Conservation (phyloP, 2,888 invertebrate genomes). For the Horisme vitalbata region DNA sequence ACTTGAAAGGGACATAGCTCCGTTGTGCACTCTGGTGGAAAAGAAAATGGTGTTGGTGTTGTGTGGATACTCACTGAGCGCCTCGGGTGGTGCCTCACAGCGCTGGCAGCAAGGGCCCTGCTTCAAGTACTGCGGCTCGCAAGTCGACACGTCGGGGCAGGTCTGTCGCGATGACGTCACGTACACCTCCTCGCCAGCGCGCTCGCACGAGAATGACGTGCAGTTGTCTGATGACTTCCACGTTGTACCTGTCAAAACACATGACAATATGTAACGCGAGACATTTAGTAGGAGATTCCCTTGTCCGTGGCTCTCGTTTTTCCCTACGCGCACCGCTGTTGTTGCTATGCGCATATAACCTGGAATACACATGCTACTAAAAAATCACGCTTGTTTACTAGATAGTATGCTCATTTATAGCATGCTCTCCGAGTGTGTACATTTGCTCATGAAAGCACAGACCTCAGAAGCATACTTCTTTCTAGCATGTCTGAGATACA, state of each 20-base stretch:
- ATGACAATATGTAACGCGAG: background rate
- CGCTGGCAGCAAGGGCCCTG: constrained; percentile 86
- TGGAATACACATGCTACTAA: too few species aligned
- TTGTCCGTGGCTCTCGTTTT: too few species aligned
- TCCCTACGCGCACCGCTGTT: too few species aligned
- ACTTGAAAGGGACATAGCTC: too few species aligned
- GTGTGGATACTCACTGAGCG: constrained; percentile 67
- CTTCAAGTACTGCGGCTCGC: constrained; percentile 80
- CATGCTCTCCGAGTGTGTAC: too few species aligned
- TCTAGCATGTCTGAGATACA: too few species aligned
- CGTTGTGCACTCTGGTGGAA: background rate
- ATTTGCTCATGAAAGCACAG: too few species aligned
- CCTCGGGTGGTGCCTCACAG: constrained; percentile 80
- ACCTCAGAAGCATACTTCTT: too few species aligned
- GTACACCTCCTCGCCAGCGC: constrained; percentile 70
- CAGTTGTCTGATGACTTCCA: constrained; percentile 87
- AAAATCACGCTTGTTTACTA: too few species aligned
- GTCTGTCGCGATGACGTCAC: constrained; percentile 76
- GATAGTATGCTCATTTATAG: too few species aligned
- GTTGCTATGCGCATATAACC: too few species aligned
- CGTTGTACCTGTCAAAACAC: constrained; percentile 42
- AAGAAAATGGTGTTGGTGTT: background rate
- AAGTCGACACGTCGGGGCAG: constrained; percentile 85
- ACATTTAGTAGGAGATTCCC: too few species aligned
- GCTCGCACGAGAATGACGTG: constrained; percentile 82